A percentile compares a stretch with the other conserved stretches of the same genome.
Conservation (phyloP, 2,113 vertebrate species). For the Cynocephalus volans region DNA sequence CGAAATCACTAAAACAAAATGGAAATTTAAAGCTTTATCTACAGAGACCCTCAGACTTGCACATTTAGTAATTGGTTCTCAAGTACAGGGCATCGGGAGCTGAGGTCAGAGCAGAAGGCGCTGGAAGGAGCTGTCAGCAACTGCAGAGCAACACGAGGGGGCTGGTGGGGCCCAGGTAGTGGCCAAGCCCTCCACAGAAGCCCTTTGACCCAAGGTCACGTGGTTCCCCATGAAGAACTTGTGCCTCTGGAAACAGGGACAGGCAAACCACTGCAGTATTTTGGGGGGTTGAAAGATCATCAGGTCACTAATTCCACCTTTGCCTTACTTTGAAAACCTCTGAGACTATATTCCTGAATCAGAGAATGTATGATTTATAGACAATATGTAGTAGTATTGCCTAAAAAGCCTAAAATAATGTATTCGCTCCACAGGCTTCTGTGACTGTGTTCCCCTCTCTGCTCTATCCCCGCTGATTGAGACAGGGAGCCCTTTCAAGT, state of each 20-base stretch:
- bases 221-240: background rate
- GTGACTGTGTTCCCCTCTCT: background rate
- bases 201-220: fast-evolving
- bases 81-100: background rate
- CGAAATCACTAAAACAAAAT: slow-evolving; percentile 24
- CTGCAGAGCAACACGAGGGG: background rate
- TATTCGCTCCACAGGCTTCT: background rate
- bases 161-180: background rate
- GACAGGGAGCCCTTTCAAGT: slow-evolving; percentile 47
- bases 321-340: background rate
- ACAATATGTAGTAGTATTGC: background rate
- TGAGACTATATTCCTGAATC: background rate
- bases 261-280: background rate
- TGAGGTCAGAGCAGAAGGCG: background rate
- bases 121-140: background rate
- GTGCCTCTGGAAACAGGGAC: background rate
- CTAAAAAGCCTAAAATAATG: background rate
- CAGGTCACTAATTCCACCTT: background rate
- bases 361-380: background rate
- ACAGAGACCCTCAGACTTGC: background rate
- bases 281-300: background rate
- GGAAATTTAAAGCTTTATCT: slow-evolving; percentile 12
- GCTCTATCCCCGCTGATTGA: background rate
- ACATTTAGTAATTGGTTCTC: background rate
- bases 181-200: background rate